These are phyloP conservation scores for Idris sp. DNA, from an alignment of 1,140 invertebrate species.

Conservation along the genomic window DNA sequence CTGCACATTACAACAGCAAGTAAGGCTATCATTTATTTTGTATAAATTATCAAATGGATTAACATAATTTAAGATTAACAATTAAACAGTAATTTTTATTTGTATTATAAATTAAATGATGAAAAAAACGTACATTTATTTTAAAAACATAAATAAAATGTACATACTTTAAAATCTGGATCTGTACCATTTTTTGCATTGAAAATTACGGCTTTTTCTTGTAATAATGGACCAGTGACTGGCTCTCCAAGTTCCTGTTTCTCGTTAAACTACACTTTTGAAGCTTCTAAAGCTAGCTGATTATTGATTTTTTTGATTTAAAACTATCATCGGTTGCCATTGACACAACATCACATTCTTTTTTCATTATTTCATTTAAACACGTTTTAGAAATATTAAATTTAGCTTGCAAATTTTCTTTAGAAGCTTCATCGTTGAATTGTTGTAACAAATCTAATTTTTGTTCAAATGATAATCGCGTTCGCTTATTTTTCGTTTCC, in stretches of 20 bases:
- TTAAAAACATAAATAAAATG: background rate
- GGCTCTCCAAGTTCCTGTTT: conserved; percentile 11
- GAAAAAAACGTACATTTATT: no score
- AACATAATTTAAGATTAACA: no score
- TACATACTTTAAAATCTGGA: conserved; percentile 6
- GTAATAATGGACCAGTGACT: no score
- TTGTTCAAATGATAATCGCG: no score
- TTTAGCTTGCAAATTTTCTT: background rate
- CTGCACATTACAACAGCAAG: no score
- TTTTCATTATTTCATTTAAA: conserved; percentile 3
- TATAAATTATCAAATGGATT: no score
- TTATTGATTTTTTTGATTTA: conserved; percentile 9
- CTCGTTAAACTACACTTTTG: conserved; percentile 1
- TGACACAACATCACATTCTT: conserved; percentile 5
- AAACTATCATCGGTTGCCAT: conserved; percentile 1
- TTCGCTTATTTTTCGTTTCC: no score
- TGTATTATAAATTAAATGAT: no score
- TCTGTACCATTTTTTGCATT: conserved; percentile 2
- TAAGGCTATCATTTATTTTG: no score
- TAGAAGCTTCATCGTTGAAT: conserved; percentile 5
- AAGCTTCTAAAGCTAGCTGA: conserved; percentile 1
- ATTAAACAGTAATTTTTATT: no score
- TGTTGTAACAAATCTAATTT: no score
- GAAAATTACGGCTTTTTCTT: no score
- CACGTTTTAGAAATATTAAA: conserved; percentile 6